phyloP scores from a whole-genome alignment of 2,797 vertebrate species.

The Myioborus melanocephalus region DNA sequence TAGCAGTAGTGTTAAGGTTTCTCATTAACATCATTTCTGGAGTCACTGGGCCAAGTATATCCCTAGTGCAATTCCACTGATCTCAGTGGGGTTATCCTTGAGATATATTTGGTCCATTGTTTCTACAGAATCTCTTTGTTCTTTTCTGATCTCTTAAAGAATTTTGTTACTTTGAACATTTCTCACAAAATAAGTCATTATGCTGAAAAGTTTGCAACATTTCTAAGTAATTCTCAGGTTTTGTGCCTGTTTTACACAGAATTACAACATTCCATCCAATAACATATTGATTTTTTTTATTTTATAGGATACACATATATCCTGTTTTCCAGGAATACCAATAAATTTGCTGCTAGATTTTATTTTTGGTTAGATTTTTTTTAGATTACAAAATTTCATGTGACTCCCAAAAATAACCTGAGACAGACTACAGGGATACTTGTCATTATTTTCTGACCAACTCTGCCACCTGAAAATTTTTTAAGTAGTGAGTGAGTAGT shows the following conservation, averaged over 20 bases:
- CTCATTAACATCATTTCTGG: slow-evolving; percentile 69
- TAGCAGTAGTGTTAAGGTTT: slow-evolving; percentile 50
- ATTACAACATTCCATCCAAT: neutral
- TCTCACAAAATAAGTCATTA: neutral
- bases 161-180: slow-evolving; percentile 54
- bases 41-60: slow-evolving; percentile 63
- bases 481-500: neutral
- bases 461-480: neutral
- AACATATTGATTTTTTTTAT: neutral
- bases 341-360: neutral
- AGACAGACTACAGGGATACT: neutral
- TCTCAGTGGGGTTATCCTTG: slow-evolving; percentile 58
- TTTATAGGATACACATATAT: neutral
- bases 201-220: neutral
- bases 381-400: neutral
- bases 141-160: slow-evolving; percentile 32
- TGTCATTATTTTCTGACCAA: neutral
- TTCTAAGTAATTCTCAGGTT: neutral
- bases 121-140: slow-evolving; percentile 49
- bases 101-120: slow-evolving; percentile 54
- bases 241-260: neutral
- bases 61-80: slow-evolving; percentile 59
- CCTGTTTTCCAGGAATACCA: neutral
- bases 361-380: neutral
- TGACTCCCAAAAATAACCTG: neutral